phyloP scores from a whole-genome alignment of 1,140 invertebrate genomes.

The Asbolus verrucosus region DNA sequence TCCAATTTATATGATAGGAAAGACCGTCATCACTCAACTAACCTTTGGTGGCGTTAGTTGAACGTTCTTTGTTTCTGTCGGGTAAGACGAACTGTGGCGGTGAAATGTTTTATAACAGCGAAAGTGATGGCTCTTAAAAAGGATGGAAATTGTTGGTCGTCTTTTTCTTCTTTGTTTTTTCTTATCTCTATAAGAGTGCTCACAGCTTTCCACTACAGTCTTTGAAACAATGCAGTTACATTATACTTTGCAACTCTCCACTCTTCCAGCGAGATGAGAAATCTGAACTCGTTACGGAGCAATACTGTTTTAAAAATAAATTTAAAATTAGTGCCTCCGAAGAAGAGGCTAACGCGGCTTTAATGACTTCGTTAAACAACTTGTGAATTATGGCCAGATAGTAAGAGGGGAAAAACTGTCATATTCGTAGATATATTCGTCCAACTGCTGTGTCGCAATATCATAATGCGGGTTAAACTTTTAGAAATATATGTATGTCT shows the following conservation, averaged over 20 bases:
- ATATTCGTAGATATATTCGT: constrained; percentile 43
- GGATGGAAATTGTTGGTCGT: too few species aligned
- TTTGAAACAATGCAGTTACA: constrained; percentile 11
- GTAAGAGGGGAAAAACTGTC: constrained; percentile 46
- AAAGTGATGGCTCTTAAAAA: background rate
- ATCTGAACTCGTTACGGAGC: background rate
- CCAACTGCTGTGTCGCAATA: constrained; percentile 48
- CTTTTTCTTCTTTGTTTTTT: constrained; percentile 22
- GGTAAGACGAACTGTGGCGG: too few species aligned
- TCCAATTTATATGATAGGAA: too few species aligned
- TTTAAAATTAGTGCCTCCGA: constrained; percentile 11
- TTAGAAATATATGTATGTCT: constrained; percentile 55
- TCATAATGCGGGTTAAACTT: constrained; percentile 53
- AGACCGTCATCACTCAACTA: too few species aligned
- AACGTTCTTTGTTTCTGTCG: too few species aligned
- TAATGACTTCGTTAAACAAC: constrained; percentile 31
- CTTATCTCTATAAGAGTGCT: constrained; percentile 4
- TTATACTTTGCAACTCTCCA: constrained; percentile 14
- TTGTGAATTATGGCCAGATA: constrained; percentile 12
- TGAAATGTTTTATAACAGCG: constrained; percentile 1
- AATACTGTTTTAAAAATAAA: constrained; percentile 23
- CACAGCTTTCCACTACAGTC: background rate
- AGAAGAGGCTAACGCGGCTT: constrained; percentile 12
- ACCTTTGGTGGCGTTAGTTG: too few species aligned
- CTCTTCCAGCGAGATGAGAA: background rate